Evolutionary conservation across 2,888 invertebrate species (phyloP).

Genomic region (Dromius quadrimaculatus): DNA sequence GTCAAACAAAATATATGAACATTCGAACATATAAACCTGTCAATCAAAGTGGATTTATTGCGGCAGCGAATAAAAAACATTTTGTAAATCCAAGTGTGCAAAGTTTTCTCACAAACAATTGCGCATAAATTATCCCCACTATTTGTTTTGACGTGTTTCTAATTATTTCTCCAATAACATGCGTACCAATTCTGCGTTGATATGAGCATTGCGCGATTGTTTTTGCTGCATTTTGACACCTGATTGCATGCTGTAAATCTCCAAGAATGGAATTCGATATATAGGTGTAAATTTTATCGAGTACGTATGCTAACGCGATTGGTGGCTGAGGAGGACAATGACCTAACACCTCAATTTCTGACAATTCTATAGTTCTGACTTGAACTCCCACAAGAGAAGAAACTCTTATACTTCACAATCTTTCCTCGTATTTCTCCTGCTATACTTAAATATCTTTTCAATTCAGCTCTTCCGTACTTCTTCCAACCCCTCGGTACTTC

Average conservation of each 20-base stretch:
- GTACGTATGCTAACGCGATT: too few relatives aligned
- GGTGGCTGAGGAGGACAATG: too few relatives aligned
- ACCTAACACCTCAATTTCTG: too few relatives aligned
- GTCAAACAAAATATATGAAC: conserved; percentile 23
- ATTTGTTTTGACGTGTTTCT: conserved; percentile 32
- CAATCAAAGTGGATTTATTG: conserved; percentile 17
- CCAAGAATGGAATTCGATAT: too few relatives aligned
- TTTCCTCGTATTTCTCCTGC: too few relatives aligned
- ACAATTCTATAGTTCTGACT: too few relatives aligned
- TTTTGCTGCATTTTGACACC: conserved; percentile 17
- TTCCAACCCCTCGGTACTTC: too few relatives aligned
- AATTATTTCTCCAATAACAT: conserved; percentile 24
- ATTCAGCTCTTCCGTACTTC: too few relatives aligned
- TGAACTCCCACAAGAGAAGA: too few relatives aligned
- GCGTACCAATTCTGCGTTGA: conserved; percentile 31
- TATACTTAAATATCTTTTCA: too few relatives aligned
- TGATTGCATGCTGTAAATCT: neutral
- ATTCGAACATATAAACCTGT: conserved; percentile 5
- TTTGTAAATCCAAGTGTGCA: conserved; percentile 17
- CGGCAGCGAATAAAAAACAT: conserved; percentile 10
- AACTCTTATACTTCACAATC: too few relatives aligned
- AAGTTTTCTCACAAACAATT: conserved; percentile 35
- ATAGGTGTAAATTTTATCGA: conserved; percentile 8
- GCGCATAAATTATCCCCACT: conserved; percentile 25
- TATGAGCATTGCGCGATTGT: conserved; percentile 8